Percentiles rank a stretch among this genome's conserved stretches.
Evolutionary conservation across 2,113 vertebrate species (phyloP).

Genomic region (Ailuropoda melanoleuca): DNA sequence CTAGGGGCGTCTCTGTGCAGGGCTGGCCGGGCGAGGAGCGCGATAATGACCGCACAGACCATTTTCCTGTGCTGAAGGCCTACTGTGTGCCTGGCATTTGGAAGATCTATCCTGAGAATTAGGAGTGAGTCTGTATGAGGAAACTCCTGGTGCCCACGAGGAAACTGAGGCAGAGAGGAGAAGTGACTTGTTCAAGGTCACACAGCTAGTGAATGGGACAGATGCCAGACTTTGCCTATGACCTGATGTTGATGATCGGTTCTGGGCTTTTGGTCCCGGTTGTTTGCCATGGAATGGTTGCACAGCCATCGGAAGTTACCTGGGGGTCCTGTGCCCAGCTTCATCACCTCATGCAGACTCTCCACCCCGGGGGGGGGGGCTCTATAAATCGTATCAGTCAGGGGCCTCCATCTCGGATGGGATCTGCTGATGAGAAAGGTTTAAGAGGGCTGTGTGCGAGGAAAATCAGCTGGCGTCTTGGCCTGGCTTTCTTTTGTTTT

Average conservation of each 20-base stretch:
- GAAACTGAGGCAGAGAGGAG: neutral
- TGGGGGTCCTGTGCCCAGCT: neutral
- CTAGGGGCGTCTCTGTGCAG: rapidly evolving
- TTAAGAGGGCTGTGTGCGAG: neutral
- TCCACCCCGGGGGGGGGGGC: neutral
- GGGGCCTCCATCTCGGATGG: neutral
- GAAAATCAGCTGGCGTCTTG: neutral
- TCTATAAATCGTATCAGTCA: neutral
- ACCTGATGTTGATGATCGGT: rapidly evolving
- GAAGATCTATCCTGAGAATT: too few relatives aligned
- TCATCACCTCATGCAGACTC: neutral
- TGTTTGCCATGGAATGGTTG: neutral
- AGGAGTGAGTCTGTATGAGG: neutral
- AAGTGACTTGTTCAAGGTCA: neutral
- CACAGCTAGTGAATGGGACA: rapidly evolving
- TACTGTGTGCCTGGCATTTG: neutral
- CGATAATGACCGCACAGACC: rapidly evolving
- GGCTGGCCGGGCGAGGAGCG: neutral
- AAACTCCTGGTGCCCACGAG: neutral
- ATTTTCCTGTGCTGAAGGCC: neutral
- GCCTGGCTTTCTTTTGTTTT: neutral
- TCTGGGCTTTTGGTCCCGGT: neutral
- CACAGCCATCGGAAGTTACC: neutral
- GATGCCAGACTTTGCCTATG: neutral
- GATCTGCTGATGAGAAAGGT: too few relatives aligned